Conservation (phyloP, 2,797 vertebrate genomes). For the Enteromius unitaeniatus region DNA sequence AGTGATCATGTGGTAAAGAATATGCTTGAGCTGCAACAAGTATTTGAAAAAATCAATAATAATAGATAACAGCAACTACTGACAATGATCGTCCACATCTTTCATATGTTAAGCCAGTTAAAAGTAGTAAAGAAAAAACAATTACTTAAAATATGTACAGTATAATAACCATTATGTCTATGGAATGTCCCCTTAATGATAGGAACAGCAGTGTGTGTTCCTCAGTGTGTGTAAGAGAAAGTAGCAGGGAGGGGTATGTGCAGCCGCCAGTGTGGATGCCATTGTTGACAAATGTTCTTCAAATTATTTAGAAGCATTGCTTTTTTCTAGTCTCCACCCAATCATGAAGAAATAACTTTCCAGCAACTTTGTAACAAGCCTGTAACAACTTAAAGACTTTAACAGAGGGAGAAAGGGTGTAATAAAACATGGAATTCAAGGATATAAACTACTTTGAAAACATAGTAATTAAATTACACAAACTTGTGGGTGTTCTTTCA, state of each 20-base stretch:
- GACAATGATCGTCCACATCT: background rate
- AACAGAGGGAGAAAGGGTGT: background rate
- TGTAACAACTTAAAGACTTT: background rate
- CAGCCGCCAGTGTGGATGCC: background rate
- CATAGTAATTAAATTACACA: background rate
- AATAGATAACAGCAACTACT: background rate
- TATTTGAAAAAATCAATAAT: background rate
- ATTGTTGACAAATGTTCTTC: background rate
- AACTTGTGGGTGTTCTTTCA: background rate
- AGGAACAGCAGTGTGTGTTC: background rate
- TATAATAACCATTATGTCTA: background rate
- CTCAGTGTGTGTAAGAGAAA: background rate
- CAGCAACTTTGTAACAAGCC: background rate
- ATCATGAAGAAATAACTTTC: background rate
- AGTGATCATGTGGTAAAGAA: background rate
- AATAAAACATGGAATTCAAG: background rate
- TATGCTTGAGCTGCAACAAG: background rate
- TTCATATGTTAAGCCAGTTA: background rate
- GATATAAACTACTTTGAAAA: conserved; percentile 11
- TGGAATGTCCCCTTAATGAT: background rate
- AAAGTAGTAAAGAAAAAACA: background rate
- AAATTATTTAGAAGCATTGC: background rate
- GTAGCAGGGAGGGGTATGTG: background rate
- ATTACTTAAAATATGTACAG: background rate
- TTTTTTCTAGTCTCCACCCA: background rate